Base-by-base conservation (phyloP, 2,888 invertebrate species). In the Mythimna ferrago region DNA sequence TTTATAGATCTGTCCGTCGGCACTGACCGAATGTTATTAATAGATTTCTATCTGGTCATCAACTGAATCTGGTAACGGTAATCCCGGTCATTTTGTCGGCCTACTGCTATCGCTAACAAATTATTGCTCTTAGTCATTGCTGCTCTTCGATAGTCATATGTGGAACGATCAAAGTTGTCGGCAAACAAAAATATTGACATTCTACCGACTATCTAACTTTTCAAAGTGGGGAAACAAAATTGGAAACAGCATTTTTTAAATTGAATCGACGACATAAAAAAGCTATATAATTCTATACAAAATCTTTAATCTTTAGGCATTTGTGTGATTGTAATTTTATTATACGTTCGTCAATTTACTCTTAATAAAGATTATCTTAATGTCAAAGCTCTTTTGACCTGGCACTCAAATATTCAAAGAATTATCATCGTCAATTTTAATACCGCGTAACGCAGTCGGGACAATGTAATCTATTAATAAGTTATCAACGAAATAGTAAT, bases 21-120 rank as follows among this genome's bases (percentile, higher is more conserved):
- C 93, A 91, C 91, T 94, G 94, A 89, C 91, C 93, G 94, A 95
- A 95, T 94, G 93, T 95, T 95, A 96, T 95, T 95, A 95, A 95
- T 95, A 95, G 95, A 96, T 96, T 93, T 93, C 88, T 95, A 96
- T 95, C 95, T 93, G 92, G 93, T 94, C 94, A 95, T 95, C 94
- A 93, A 93, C 92, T 93, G 94, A 93, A 93, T 93, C 94, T 93
- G 89, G 92, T 94, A 94, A 94, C 95, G 93, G 94, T 94, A 93
- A 93, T 91, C 90, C 87, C 91, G 86, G 90, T 93, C 92, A 92
- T 93, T 94, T 94, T 92, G 92, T 93, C 92, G 90, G 92, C 88
- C 88, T 86, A 81, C 85, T 89, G 86, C 88, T 93, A 94, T 94
- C 90, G 90, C 90, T 93, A 93, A 95, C 95, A 95, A 95, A 96